Conservation (phyloP, 2,113 vertebrate genomes). For the Thunnus maccoyii region DNA sequence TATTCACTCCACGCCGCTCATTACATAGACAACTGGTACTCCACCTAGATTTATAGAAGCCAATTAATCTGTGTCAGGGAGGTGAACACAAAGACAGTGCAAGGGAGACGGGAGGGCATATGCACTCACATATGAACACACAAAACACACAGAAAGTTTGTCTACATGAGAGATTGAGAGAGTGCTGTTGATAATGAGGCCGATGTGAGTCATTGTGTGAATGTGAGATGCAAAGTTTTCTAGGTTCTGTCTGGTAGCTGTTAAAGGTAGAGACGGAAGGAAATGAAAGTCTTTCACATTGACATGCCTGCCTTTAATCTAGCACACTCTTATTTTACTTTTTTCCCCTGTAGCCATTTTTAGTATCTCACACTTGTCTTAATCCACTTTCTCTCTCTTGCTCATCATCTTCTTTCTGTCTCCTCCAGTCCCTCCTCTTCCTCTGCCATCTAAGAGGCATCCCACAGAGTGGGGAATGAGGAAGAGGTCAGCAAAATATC, state of each 20-base stretch:
- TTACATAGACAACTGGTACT: slow-evolving; percentile 65
- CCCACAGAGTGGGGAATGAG: slow-evolving; percentile 47
- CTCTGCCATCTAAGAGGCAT: slow-evolving; percentile 14
- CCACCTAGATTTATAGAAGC: slow-evolving; percentile 67
- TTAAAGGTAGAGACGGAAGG: slow-evolving; percentile 26
- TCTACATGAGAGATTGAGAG: slow-evolving; percentile 17
- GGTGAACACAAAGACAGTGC: slow-evolving; percentile 52
- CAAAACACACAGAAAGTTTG: slow-evolving; percentile 42
- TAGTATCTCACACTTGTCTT: slow-evolving; percentile 42
- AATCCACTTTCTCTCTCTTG: slow-evolving; percentile 26
- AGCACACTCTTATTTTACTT: slow-evolving; percentile 14
- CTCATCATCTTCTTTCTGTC: slow-evolving; percentile 22
- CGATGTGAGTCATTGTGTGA: slow-evolving; percentile 31
- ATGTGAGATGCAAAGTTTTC: slow-evolving; percentile 41
- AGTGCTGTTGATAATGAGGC: slow-evolving; percentile 54
- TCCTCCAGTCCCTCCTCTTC: slow-evolving; percentile 12
- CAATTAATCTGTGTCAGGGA: slow-evolving; percentile 64
- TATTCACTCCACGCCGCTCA: slow-evolving; percentile 62
- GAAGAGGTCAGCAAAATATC: slow-evolving; percentile 61
- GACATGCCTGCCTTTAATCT: slow-evolving; percentile 56
- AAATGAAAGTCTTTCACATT: slow-evolving; percentile 42
- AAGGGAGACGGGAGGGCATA: not conserved
- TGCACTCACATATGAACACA: slow-evolving; percentile 18
- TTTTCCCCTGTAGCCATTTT: slow-evolving; percentile 30
- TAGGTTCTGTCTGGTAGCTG: slow-evolving; percentile 44